Evolutionary conservation across 2,888 invertebrate genomes (phyloP), one percentile per base, ranked within the genome.

Genomic region (Glyphotaelius pellucidus): DNA sequence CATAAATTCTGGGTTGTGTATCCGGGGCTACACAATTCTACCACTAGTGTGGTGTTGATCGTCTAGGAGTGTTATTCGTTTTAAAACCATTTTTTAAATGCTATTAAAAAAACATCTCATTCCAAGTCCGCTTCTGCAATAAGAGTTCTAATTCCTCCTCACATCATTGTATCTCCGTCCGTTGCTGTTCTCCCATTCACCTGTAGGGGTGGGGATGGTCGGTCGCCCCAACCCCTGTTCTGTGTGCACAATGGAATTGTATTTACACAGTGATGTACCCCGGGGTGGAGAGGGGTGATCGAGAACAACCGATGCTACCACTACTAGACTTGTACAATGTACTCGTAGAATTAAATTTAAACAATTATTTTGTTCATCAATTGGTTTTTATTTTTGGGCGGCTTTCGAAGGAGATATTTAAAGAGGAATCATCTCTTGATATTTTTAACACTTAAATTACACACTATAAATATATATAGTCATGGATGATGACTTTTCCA

Each of bases 191-290:
- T 19, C 52, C n/a, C 84, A 35, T 38, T 31, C 84, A 35, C 84
- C 35, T 38, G 32, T 38, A 83, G 84, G 19, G 84, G 42, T 42
- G 42, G 42, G 42, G 42, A 12, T 42, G 42, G 42, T 42, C 12
- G 42, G 12, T 42, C 42, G 12, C 42, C 42, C 42, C 42, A 42
- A 11, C 42, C 42, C 2, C 42, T 12, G 42, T 42, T 83, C 84
- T 88, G 88, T 88, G 88, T 88, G 15, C 67, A 88, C 88, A 88
- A 67, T 88, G 88, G 67, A 88, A 88, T 88, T 88, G 67, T 88
- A 88, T 88, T 88, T 88, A 67, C 67, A 67, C 67, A n/a, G 67
- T 7, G 67, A 25, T 67, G 67, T 67, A 9, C 67, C 25, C 67
- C 67, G 1, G 12, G 12, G 12, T 1, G 42, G 67, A n/a, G 67